phyloP scores from a whole-genome alignment of 1,140 invertebrate species.

The Ceratoteleas bidentatus region DNA sequence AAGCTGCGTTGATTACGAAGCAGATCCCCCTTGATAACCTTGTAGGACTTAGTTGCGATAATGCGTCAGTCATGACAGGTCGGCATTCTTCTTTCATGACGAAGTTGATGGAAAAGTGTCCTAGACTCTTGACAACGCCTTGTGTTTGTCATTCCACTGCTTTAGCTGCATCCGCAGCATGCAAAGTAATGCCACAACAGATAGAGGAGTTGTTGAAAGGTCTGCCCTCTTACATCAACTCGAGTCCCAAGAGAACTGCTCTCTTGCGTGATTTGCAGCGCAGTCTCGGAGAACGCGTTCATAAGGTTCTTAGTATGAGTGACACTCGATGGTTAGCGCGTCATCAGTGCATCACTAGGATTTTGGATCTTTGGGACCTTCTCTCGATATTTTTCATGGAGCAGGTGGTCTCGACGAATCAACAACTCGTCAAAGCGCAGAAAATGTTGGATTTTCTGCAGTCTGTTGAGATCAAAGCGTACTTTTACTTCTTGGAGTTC shows the following conservation, averaged over 20 bases:
- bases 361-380: constrained; percentile 21
- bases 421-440: neutral
- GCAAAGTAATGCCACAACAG: constrained; percentile 1
- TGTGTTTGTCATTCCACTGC: constrained; percentile 49
- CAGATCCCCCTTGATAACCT: neutral
- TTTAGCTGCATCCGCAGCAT: constrained; percentile 28
- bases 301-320: constrained; percentile 16
- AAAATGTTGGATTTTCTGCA: constrained; percentile 12
- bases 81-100: neutral
- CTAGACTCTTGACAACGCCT: neutral
- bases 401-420: neutral
- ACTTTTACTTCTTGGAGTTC: constrained; percentile 17
- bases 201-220: constrained; percentile 11
- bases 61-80: neutral
- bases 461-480: constrained; percentile 12
- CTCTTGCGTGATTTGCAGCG: constrained; percentile 23
- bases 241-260: constrained; percentile 34
- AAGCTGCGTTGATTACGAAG: neutral
- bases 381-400: constrained; percentile 9
- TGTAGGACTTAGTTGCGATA: neutral
- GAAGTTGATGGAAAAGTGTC: neutral
- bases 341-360: constrained; percentile 13
- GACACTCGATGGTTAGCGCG: constrained; percentile 25
- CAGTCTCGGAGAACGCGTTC: neutral
- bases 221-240: constrained; percentile 11